Percentiles rank a stretch among this genome's conserved stretches.
Conservation (phyloP, 2,888 invertebrate species). For the Zygaena filipendulae region DNA sequence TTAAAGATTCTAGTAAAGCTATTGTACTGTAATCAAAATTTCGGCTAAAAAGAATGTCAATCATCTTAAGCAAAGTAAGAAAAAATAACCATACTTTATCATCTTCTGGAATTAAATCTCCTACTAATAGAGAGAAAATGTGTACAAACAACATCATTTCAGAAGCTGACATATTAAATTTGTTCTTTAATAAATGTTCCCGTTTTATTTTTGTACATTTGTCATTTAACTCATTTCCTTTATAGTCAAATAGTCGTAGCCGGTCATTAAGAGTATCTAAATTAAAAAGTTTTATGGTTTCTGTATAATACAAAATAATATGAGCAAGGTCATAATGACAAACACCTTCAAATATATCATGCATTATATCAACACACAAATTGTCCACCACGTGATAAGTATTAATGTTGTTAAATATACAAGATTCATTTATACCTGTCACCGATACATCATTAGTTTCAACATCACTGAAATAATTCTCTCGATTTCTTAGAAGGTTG, state of each 20-base stretch:
- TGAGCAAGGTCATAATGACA: slow-evolving; percentile 1
- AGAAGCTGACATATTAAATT: too few relatives aligned
- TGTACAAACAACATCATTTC: too few relatives aligned
- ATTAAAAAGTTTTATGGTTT: neutral
- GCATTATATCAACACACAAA: slow-evolving; percentile 4
- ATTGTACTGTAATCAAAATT: too few relatives aligned
- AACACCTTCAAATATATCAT: slow-evolving; percentile 5
- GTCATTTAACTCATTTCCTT: neutral
- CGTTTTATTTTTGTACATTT: neutral
- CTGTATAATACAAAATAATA: slow-evolving; percentile 1
- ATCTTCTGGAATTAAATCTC: too few relatives aligned
- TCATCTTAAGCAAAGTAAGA: too few relatives aligned
- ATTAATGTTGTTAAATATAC: neutral
- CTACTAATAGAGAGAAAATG: too few relatives aligned
- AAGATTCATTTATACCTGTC: slow-evolving; percentile 2
- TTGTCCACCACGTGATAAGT: slow-evolving; percentile 1
- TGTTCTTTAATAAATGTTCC: neutral
- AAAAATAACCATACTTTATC: too few relatives aligned
- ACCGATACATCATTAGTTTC: too few relatives aligned
- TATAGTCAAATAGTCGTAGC: neutral
- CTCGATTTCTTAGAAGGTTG: too few relatives aligned
- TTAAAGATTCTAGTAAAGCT: too few relatives aligned
- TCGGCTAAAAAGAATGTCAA: too few relatives aligned
- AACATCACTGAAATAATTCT: too few relatives aligned
- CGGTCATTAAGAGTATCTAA: neutral